Conservation (phyloP, 2,888 invertebrate genomes). For the Stenolophus ochropezus region DNA sequence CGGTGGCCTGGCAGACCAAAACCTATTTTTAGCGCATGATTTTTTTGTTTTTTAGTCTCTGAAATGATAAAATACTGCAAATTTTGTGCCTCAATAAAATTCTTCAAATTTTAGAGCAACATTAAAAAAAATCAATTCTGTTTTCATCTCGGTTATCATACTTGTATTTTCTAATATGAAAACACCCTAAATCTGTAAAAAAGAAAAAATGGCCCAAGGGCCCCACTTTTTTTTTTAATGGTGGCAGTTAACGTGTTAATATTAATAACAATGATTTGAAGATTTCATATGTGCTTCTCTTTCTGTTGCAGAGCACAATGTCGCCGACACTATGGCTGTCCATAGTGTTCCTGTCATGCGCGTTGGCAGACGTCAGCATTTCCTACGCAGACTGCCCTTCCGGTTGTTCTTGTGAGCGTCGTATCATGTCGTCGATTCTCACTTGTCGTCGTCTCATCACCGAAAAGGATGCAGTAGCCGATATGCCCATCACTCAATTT, state of each 20-base stretch:
- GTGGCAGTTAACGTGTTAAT: too few species aligned
- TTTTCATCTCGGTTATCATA: too few species aligned
- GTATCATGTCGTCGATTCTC: slow-evolving; percentile 63
- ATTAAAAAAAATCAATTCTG: too few species aligned
- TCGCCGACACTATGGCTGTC: slow-evolving; percentile 27
- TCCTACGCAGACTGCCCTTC: slow-evolving; percentile 59
- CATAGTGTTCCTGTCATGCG: slow-evolving; percentile 40
- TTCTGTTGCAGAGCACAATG: slow-evolving; percentile 25
- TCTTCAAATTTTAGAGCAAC: too few species aligned
- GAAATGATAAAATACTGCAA: too few species aligned
- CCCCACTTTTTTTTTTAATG: background rate
- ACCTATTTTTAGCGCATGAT: too few species aligned
- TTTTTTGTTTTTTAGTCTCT: too few species aligned
- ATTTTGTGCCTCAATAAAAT: too few species aligned
- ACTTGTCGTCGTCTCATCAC: slow-evolving; percentile 65
- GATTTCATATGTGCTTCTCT: background rate
- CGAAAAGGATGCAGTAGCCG: slow-evolving; percentile 64
- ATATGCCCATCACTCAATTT: slow-evolving; percentile 36
- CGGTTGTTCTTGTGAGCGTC: slow-evolving; percentile 65
- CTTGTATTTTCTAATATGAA: too few species aligned
- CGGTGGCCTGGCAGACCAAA: too few species aligned
- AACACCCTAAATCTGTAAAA: too few species aligned
- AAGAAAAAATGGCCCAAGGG: background rate
- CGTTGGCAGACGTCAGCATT: slow-evolving; percentile 57
- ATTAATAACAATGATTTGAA: too few species aligned